Conservation (phyloP, 2,888 invertebrate genomes). For the Meandrusa payeni region DNA sequence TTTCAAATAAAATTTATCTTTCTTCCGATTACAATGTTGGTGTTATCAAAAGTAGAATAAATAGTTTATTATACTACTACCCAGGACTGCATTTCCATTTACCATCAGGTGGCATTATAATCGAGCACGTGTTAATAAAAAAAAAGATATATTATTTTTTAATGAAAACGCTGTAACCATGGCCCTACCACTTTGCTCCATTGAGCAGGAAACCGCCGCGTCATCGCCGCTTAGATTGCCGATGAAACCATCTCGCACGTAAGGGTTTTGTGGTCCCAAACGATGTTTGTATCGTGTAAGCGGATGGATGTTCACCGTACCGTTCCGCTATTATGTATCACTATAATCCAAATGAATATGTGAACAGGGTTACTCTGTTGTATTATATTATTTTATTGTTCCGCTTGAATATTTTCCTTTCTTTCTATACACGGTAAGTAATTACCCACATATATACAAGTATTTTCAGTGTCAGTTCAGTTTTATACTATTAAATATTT, state of each 20-base stretch:
- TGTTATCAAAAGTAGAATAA: no score
- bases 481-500: background rate
- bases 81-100: no score
- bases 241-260: conserved; percentile 44
- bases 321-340: conserved; percentile 13
- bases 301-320: conserved; percentile 12
- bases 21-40: no score
- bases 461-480: no score
- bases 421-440: no score
- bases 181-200: conserved; percentile 38
- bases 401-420: no score
- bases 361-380: background rate
- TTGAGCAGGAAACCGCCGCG: conserved; percentile 52
- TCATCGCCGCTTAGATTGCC: conserved; percentile 58
- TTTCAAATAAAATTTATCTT: no score
- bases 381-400: conserved; percentile 9
- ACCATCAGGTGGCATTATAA: no score
- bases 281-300: conserved; percentile 20
- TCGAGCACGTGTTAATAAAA: no score
- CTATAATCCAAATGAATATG: conserved; percentile 13
- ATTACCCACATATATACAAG: no score
- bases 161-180: conserved; percentile 34
- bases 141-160: conserved; percentile 24
- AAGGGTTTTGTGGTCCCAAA: conserved; percentile 36
- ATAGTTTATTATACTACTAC: no score